Evolutionary conservation across 2,113 vertebrate species (phyloP).

Genomic region (Oncorhynchus kisutch): DNA sequence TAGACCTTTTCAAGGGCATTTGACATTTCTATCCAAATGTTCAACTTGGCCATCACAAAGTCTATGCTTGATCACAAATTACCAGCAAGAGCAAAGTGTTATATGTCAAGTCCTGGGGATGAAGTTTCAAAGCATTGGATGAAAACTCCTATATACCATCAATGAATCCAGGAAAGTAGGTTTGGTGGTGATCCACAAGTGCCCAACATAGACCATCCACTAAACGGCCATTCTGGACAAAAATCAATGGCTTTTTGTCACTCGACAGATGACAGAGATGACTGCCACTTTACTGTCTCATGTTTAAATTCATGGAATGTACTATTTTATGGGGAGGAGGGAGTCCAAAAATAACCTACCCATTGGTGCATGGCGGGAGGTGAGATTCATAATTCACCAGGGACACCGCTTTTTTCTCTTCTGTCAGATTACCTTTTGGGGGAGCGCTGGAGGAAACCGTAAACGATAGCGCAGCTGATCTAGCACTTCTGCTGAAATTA

Average conservation of each 20-base stretch:
- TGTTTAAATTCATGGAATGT: slow-evolving; percentile 37
- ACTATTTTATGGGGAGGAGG: slow-evolving; percentile 29
- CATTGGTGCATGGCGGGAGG: slow-evolving; percentile 29
- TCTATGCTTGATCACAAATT: too few relatives aligned
- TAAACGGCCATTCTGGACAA: neutral
- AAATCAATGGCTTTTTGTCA: slow-evolving; percentile 16
- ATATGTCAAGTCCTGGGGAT: neutral
- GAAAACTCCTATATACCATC: neutral
- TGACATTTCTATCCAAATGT: too few relatives aligned
- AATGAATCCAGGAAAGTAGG: neutral
- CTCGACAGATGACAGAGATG: slow-evolving; percentile 8
- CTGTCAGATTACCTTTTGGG: slow-evolving; percentile 18
- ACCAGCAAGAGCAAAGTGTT: too few relatives aligned
- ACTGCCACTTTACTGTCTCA: slow-evolving; percentile 21
- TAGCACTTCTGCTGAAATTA: slow-evolving; percentile 30
- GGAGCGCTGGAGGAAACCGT: slow-evolving; percentile 6
- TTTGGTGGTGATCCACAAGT: neutral
- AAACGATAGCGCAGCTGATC: slow-evolving; percentile 29
- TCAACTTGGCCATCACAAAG: too few relatives aligned
- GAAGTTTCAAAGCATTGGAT: neutral
- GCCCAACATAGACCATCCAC: neutral
- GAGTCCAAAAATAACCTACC: slow-evolving; percentile 43
- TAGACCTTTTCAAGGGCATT: too few relatives aligned
- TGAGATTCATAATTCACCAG: slow-evolving; percentile 37
- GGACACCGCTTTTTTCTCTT: slow-evolving; percentile 3